These are phyloP conservation scores for Montipora cactus DNA, from an alignment of 64 coral and sea anemone genomes.

Conservation along the genomic window DNA sequence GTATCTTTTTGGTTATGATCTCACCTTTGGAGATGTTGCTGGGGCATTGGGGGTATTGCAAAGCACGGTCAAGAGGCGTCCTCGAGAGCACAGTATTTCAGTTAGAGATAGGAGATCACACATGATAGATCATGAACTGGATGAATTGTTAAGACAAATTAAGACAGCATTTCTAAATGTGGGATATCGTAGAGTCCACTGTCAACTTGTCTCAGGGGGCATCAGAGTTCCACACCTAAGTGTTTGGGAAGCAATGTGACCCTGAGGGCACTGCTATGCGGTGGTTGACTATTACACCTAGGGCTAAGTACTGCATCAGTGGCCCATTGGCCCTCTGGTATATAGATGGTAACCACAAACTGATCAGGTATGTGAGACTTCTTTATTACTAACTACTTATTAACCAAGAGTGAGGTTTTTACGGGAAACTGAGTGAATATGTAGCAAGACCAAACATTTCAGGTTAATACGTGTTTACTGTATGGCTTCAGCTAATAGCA, in stretches of 20 bases:
- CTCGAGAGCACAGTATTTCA: slow-evolving; percentile 4
- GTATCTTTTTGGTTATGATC: slow-evolving; percentile 32
- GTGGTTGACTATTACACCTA: slow-evolving; percentile 43
- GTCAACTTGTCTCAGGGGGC: not conserved
- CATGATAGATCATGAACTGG: slow-evolving; percentile 51
- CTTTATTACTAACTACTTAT: not conserved
- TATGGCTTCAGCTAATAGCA: not conserved
- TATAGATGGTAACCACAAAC: slow-evolving; percentile 61
- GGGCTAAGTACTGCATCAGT: slow-evolving; percentile 25
- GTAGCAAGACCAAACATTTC: not conserved
- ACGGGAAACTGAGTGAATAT: not conserved
- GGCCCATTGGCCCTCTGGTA: slow-evolving; percentile 34
- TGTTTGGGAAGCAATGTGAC: slow-evolving; percentile 13
- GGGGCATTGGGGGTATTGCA: slow-evolving; percentile 13
- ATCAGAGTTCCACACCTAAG: slow-evolving; percentile 15
- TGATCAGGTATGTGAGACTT: slow-evolving; percentile 35
- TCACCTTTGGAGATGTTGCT: slow-evolving; percentile 41
- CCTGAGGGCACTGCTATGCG: slow-evolving; percentile 27
- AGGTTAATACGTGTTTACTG: not conserved
- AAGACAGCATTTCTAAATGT: slow-evolving; percentile 22
- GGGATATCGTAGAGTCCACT: slow-evolving; percentile 11
- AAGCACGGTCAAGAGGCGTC: slow-evolving; percentile 36
- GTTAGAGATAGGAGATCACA: not conserved
- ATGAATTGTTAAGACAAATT: slow-evolving; percentile 25
- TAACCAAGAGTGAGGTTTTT: not conserved